Percentiles rank a stretch among this genome's conserved stretches.
phyloP scores from a whole-genome alignment of 2,113 vertebrate species.

The Pandion haliaetus region DNA sequence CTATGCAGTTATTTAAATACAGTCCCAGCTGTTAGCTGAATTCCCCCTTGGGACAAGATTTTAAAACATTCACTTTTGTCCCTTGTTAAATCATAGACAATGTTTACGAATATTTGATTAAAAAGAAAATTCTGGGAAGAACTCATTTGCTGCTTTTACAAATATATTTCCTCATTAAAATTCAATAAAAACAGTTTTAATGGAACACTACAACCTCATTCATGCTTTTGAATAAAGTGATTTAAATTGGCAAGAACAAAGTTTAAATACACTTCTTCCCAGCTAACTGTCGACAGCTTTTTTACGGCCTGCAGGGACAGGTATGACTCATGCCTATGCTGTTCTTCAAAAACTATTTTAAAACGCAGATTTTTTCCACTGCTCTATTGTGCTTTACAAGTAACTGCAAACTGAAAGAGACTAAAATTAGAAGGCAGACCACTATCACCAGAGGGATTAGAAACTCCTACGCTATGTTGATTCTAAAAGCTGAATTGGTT shows the following conservation, averaged over 20 bases:
- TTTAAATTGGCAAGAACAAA: constrained; percentile 40
- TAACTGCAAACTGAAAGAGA: constrained; percentile 1
- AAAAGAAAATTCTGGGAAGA: constrained; percentile 18
- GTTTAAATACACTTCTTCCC: constrained; percentile 54
- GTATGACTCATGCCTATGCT: constrained; percentile 38
- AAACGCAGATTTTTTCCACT: constrained; percentile 28
- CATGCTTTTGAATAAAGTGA: constrained; percentile 46
- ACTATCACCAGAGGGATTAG: constrained; percentile 28
- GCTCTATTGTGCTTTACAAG: constrained; percentile 29
- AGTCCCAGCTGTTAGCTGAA: neutral
- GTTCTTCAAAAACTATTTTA: constrained; percentile 44
- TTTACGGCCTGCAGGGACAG: constrained; percentile 23
- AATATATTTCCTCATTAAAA: constrained; percentile 46
- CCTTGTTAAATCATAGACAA: neutral
- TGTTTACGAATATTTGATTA: constrained; percentile 4
- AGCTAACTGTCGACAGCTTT: constrained; percentile 21
- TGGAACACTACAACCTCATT: constrained; percentile 49
- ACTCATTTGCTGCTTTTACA: constrained; percentile 24
- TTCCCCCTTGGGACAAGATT: neutral
- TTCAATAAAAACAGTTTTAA: constrained; percentile 38
- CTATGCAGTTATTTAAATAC: neutral
- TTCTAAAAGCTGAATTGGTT: neutral
- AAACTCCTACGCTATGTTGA: neutral
- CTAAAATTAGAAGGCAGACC: constrained; percentile 55
- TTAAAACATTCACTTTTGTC: neutral